Conservation (phyloP, 2,113 vertebrate genomes). For the Microtus montanus region DNA sequence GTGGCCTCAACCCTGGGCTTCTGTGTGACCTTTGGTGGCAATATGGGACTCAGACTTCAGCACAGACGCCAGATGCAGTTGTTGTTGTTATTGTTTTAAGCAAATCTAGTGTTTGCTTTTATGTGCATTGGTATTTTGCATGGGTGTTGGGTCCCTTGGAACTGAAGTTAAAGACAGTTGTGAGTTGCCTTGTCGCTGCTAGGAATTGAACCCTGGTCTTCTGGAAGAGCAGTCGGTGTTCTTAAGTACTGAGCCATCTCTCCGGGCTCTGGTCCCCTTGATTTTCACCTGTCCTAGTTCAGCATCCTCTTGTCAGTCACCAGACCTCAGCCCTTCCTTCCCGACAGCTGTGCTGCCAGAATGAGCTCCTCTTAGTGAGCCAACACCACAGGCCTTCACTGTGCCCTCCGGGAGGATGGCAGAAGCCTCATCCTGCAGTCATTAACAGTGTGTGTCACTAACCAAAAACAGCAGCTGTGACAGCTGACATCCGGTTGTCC, state of each 20-base stretch:
- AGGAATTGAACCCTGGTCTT: background rate
- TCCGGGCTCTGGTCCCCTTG: background rate
- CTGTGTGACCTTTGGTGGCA: background rate
- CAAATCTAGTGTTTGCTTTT: background rate
- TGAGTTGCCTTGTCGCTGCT: background rate
- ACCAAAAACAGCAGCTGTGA: slow-evolving; percentile 31
- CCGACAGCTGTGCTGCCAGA: slow-evolving; percentile 41
- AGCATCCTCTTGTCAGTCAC: background rate
- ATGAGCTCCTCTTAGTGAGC: background rate
- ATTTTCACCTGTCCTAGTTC: slow-evolving; percentile 18
- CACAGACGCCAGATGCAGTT: background rate
- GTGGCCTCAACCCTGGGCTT: background rate
- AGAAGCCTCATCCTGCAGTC: slow-evolving; percentile 27
- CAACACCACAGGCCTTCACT: background rate
- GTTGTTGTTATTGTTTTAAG: background rate
- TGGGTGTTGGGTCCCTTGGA: background rate
- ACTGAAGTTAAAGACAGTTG: background rate
- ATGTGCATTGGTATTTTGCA: background rate
- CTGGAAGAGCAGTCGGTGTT: background rate
- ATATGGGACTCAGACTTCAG: background rate
- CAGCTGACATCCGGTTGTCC: background rate
- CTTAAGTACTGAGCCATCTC: background rate
- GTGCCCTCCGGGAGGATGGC: background rate
- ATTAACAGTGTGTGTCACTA: slow-evolving; percentile 4
- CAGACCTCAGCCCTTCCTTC: background rate